Conservation (phyloP, 2,113 vertebrate species). For the Gobio gobio region DNA sequence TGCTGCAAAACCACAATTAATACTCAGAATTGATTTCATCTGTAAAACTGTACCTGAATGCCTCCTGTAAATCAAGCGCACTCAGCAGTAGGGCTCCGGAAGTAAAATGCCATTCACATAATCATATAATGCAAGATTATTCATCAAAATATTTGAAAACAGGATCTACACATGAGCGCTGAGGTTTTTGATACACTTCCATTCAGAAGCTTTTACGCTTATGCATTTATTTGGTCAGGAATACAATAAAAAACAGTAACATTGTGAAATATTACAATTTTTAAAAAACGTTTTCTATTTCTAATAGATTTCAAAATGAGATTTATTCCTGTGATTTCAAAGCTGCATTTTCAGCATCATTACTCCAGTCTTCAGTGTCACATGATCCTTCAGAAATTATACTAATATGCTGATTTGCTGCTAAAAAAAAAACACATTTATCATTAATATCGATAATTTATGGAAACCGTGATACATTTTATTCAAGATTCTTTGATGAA, state of each 20-base stretch:
- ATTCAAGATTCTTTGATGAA: too few relatives aligned
- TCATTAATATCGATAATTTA: not conserved
- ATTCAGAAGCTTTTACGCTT: not conserved
- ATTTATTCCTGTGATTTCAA: too few relatives aligned
- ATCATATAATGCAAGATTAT: not conserved
- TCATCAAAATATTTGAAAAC: not conserved
- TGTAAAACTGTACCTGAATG: not conserved
- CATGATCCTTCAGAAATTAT: too few relatives aligned
- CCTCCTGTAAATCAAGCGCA: not conserved
- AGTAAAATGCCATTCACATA: not conserved
- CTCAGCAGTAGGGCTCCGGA: not conserved
- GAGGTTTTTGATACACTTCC: not conserved
- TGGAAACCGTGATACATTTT: not conserved
- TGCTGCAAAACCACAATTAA: not conserved
- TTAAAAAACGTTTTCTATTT: too few relatives aligned
- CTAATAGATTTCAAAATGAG: too few relatives aligned
- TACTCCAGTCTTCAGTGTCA: not conserved
- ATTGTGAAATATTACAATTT: too few relatives aligned
- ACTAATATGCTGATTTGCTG: too few relatives aligned
- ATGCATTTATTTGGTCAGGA: not conserved
- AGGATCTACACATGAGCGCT: not conserved
- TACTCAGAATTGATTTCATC: not conserved
- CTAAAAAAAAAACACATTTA: too few relatives aligned
- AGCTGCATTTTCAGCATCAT: too few relatives aligned
- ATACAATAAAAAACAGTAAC: not conserved